phyloP scores from a whole-genome alignment of 2,113 vertebrate genomes.

The Eurystomus gularis region DNA sequence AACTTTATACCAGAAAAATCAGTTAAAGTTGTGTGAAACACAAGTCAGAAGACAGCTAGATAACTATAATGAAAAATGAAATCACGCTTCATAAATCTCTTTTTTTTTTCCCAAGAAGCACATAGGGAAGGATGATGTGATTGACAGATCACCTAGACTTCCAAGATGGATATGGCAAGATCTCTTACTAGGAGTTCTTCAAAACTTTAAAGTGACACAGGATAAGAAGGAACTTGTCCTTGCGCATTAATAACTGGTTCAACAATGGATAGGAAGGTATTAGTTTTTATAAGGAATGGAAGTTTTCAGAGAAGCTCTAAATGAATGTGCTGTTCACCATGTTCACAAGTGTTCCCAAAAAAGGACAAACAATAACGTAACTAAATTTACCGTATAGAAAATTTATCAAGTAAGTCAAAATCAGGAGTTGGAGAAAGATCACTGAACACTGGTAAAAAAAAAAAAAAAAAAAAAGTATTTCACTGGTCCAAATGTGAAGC shows the following conservation, averaged over 20 bases:
- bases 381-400: background rate
- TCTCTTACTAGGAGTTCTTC: background rate
- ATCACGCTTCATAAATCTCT: background rate
- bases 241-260: background rate
- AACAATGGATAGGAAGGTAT: background rate
- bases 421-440: background rate
- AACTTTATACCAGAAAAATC: background rate
- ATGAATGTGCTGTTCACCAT: background rate
- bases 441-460: background rate
- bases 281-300: background rate
- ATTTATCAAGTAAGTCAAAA: background rate
- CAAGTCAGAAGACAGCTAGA: background rate
- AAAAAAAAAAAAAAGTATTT: background rate
- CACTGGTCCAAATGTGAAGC: background rate
- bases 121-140: background rate
- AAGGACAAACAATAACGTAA: background rate
- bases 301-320: background rate
- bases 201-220: background rate
- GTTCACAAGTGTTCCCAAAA: accelerated
- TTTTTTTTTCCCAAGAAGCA: background rate
- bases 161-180: background rate
- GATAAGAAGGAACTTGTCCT: background rate
- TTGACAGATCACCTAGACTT: background rate
- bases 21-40: background rate
- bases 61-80: background rate